phyloP scores from a whole-genome alignment of 2,797 vertebrate species.

The Cephalopachus bancanus region DNA sequence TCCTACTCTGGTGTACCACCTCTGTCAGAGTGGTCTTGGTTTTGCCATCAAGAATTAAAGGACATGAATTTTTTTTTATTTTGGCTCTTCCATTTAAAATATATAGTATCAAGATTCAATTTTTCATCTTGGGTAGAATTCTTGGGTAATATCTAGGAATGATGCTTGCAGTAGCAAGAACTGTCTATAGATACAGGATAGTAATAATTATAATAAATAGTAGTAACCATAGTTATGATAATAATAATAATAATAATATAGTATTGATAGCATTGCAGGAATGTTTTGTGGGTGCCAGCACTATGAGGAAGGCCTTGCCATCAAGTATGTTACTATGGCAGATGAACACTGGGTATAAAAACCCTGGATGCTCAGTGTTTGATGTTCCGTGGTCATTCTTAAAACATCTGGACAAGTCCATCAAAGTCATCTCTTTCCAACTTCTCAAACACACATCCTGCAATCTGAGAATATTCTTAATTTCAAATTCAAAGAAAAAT shows the following conservation, averaged over 20 bases:
- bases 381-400: not conserved
- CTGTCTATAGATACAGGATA: not conserved
- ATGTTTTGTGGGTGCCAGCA: not conserved
- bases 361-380: not conserved
- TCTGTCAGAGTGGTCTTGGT: not conserved
- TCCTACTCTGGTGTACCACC: not conserved
- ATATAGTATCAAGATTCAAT: not conserved
- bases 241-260: not conserved
- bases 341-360: not conserved
- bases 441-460: not conserved
- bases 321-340: not conserved
- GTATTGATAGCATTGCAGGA: not conserved
- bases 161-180: not conserved
- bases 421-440: not conserved
- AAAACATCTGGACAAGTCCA: conserved; percentile 16
- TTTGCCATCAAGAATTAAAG: conserved; percentile 50
- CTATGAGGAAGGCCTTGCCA: not conserved
- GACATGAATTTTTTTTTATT: not conserved
- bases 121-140: conserved; percentile 7
- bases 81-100: conserved; percentile 1
- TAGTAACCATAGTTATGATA: not conserved
- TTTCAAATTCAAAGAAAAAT: conserved; percentile 55
- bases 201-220: not conserved
- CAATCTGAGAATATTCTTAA: conserved; percentile 26
- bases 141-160: not conserved